Base-by-base conservation (phyloP, 2,113 vertebrate species). In the Dolichallabes microphthalmus region DNA sequence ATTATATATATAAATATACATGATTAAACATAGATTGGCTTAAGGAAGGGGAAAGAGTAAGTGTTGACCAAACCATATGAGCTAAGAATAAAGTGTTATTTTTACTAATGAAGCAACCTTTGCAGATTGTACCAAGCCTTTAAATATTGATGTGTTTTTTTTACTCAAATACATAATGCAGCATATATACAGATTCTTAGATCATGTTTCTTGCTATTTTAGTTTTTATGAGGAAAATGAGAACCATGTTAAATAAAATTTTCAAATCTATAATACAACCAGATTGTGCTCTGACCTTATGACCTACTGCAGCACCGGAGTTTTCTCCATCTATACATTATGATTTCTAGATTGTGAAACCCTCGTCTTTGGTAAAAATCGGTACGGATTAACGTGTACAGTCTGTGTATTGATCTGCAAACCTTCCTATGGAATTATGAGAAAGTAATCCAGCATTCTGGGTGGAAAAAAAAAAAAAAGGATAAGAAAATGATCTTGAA, bases 1-100 rank as follows among this genome's bases (percentile, higher is more conserved):
- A 76, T 91, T n/a, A n/a, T 35, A 35, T 35, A 35, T 35, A 35
- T 35, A 35, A 1, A 88, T 90, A 80, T 88, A 92, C 57, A 88
- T 39, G 80, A 84, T 64, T 78, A 87, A 87, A 75, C 86, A 60
- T 22, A 50, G 39, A 74, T 50, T 22, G 19, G n/a, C 13, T 45
- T 12, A 73, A 15, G 45, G 39, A 32, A 50, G 13, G 1, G 10
- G 2, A 32, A 68, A 32, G 64, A 13, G 20, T 30, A 82, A 86
- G 52, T 66, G n/a, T 52, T 66, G 53, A 6, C 61, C 66, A 52
- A 81, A 76, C 39, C 22, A 5, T 32, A 75, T 15, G 2, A 13
- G 19, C 2, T 20, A 9, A 35, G 30, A 32, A 32, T 17, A 68
- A 32, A 19, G 64, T 68, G 14, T 57, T 58, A 60, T 60, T 57